These are phyloP conservation scores for Penaeus monodon DNA, from an alignment of 2,888 invertebrate genomes.

Conservation along the genomic window DNA sequence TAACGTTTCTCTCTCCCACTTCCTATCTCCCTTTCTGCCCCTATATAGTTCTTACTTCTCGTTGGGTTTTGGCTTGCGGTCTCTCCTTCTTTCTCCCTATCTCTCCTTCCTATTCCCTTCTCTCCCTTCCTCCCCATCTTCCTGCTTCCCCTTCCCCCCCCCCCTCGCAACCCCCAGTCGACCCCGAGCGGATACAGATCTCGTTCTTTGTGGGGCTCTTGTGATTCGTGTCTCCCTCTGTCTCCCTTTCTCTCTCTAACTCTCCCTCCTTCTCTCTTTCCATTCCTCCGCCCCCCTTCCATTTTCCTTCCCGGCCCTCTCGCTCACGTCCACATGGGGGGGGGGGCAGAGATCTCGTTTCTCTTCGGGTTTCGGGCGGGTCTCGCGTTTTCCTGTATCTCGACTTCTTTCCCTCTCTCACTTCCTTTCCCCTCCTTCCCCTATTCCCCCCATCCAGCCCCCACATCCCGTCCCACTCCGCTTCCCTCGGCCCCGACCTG, in stretches of 20 bases:
- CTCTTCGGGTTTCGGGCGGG: no score
- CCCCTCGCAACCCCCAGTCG: background rate
- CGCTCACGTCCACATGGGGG: background rate
- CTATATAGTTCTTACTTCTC: no score
- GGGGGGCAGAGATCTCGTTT: no score
- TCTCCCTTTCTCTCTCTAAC: background rate
- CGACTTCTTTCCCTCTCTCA: no score
- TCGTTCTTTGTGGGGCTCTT: background rate
- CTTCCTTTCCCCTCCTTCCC: no score
- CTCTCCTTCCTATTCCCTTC: background rate
- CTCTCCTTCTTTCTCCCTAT: no score
- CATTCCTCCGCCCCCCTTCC: background rate
- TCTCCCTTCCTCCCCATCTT: background rate
- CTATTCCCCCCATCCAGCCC: no score
- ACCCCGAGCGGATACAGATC: background rate
- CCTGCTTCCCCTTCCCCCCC: background rate
- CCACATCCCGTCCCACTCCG: no score
- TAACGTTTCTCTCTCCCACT: background rate
- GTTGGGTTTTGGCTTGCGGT: no score
- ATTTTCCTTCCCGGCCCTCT: background rate
- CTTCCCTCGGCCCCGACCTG: no score
- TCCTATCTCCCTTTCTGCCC: background rate
- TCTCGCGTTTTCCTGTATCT: no score
- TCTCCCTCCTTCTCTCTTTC: background rate
- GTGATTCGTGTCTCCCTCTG: background rate